Base-by-base conservation (phyloP, 2,888 invertebrate species). In the Phortica magna region DNA sequence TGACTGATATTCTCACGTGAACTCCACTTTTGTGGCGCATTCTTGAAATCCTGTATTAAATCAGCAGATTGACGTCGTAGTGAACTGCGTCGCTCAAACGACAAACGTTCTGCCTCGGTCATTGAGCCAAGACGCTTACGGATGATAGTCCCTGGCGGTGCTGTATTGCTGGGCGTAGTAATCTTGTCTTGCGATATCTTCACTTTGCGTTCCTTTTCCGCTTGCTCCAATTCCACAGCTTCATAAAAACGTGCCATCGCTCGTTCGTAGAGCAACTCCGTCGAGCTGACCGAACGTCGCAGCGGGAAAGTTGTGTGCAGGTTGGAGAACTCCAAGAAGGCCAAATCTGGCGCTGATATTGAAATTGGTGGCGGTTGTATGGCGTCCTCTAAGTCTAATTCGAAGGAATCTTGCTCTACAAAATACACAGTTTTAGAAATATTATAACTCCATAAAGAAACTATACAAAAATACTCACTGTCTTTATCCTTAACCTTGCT, bases 161-260 rank as follows among this genome's bases (percentile, higher is more conserved):
- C 78, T 0, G 78, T 75, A 77, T 85, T 84, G 17, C 79, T 82
- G 0, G 75, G 80, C 0, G 79, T 43, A 61, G 84, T 83, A 39
- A 84, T 79, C 80, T 85, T 90, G 7, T 89, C 89, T 42, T 84
- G 85, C 4, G 84, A 83, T 14, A 81, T 78, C 77, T 91, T 83
- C 64, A 90, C 73, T 79, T 92, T 87, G 55, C 90, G 84, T 83
- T 84, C 88, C 67, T 90, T 93, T 84, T 95, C 94, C 22, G 94
- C 94, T 90, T 96, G 95, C 90, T 96, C 95, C 83, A 95, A 93
- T 75, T 95, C 95, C 3, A 95, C 94, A 10, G 95, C 96, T 90
- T 95, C 94, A 89, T 96, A 96, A 89, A 97, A 95, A 57, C 96
- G 93, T 9, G 95, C 95, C 95, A 97, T 96, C 12, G 96, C 95